Evolutionary conservation across 2,113 vertebrate species (phyloP).

Genomic region (Oryzias celebensis): DNA sequence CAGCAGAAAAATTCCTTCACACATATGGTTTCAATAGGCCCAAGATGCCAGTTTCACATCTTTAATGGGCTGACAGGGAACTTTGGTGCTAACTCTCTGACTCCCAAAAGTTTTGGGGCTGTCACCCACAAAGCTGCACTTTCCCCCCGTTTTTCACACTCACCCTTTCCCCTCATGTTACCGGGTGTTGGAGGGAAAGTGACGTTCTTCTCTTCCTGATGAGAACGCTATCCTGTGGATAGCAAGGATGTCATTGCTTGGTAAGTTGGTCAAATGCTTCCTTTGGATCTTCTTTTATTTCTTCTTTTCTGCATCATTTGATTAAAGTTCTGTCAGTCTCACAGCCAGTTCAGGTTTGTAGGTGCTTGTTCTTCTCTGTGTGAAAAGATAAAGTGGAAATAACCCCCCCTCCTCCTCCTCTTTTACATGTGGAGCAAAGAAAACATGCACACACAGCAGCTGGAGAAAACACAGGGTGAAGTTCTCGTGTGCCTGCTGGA

Average conservation of each 20-base stretch:
- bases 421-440: conserved; percentile 68
- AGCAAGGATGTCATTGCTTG: conserved; percentile 83
- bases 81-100: conserved; percentile 94
- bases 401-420: conserved; percentile 16
- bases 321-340: conserved; percentile 21
- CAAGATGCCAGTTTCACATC: conserved; percentile 93
- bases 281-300: conserved; percentile 73
- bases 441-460: conserved; percentile 59
- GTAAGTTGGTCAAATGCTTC: conserved; percentile 83
- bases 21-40: conserved; percentile 99
- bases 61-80: conserved; percentile 99
- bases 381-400: conserved; percentile 21
- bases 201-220: conserved; percentile 32
- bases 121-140: conserved; percentile 92
- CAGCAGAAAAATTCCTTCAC: conserved; percentile 96
- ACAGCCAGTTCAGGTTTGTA: not conserved
- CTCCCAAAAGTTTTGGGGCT: conserved; percentile 92
- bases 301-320: conserved; percentile 4
- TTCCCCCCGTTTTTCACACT: conserved; percentile 75
- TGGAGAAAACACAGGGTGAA: conserved; percentile 59
- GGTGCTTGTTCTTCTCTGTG: not conserved
- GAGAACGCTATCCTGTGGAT: conserved; percentile 60
- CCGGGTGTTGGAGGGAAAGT: conserved; percentile 79
- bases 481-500: conserved; percentile 66
- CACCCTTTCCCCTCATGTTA: conserved; percentile 71